Evolutionary conservation across 2,113 vertebrate species (phyloP).

Genomic region (human): DNA sequence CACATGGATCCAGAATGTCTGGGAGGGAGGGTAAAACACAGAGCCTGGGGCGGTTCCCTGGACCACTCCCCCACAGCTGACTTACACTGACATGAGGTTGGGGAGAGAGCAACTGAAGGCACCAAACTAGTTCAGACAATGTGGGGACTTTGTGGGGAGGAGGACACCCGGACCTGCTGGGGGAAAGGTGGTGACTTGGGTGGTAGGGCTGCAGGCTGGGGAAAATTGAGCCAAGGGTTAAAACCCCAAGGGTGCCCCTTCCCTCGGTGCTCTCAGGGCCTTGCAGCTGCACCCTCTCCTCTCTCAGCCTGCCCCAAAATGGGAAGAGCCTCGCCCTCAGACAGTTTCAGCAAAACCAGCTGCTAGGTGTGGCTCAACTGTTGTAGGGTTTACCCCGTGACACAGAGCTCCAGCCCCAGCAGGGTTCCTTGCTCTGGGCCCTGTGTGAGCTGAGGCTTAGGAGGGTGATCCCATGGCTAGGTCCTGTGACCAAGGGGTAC

Average conservation of each 20-base stretch:
- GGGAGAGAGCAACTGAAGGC: background rate
- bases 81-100: background rate
- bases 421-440: background rate
- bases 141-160: too few relatives aligned
- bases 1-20: background rate
- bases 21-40: background rate
- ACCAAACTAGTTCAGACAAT: background rate
- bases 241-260: accelerated
- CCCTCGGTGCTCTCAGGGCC: accelerated
- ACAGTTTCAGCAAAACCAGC: background rate
- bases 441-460: background rate
- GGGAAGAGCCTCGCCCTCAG: background rate
- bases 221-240: background rate
- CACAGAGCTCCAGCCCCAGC: accelerated
- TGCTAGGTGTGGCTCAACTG: background rate
- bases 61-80: background rate
- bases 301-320: too few relatives aligned
- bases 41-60: background rate
- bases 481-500: background rate
- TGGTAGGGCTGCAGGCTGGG: background rate
- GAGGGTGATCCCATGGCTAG: background rate
- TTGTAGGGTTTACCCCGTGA: background rate
- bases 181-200: accelerated
- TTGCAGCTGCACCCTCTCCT: accelerated
- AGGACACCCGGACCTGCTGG: background rate